Evolutionary conservation across 1,140 invertebrate genomes (phyloP).

Genomic region (Catajapyx aquilonaris): DNA sequence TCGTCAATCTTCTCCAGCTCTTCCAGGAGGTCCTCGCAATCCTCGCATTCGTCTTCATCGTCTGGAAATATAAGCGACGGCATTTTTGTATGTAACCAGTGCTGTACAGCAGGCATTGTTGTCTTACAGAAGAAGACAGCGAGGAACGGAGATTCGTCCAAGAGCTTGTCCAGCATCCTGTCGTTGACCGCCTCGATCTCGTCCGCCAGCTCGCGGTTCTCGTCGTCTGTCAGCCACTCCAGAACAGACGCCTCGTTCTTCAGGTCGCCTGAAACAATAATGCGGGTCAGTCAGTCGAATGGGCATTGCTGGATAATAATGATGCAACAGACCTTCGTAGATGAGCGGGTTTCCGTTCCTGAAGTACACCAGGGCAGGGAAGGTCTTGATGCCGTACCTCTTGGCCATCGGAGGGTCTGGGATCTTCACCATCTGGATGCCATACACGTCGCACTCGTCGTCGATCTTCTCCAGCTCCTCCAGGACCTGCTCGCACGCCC

Average conservation of each 20-base stretch:
- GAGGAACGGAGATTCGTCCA: slow-evolving; percentile 69
- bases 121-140: slow-evolving; percentile 83
- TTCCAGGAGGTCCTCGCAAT: slow-evolving; percentile 72
- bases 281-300: no score
- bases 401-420: slow-evolving; percentile 77
- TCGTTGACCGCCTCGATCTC: slow-evolving; percentile 85
- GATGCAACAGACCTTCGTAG: slow-evolving; percentile 42
- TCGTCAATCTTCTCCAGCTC: slow-evolving; percentile 81
- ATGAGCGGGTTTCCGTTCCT: slow-evolving; percentile 80
- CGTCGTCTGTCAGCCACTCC: slow-evolving; percentile 84
- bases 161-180: slow-evolving; percentile 66
- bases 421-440: slow-evolving; percentile 86
- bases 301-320: slow-evolving; percentile 1
- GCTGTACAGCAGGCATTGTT: slow-evolving; percentile 1
- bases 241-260: slow-evolving; percentile 76
- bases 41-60: slow-evolving; percentile 64
- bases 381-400: slow-evolving; percentile 84
- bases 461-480: slow-evolving; percentile 77
- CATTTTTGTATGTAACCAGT: not conserved
- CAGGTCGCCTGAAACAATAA: slow-evolving; percentile 42
- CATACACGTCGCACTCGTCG: slow-evolving; percentile 80
- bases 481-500: slow-evolving; percentile 78
- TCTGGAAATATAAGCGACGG: slow-evolving; percentile 27
- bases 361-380: slow-evolving; percentile 81
- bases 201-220: slow-evolving; percentile 77